Conservation (phyloP, 2,888 invertebrate species). For the Sinhomidia bicolor region DNA sequence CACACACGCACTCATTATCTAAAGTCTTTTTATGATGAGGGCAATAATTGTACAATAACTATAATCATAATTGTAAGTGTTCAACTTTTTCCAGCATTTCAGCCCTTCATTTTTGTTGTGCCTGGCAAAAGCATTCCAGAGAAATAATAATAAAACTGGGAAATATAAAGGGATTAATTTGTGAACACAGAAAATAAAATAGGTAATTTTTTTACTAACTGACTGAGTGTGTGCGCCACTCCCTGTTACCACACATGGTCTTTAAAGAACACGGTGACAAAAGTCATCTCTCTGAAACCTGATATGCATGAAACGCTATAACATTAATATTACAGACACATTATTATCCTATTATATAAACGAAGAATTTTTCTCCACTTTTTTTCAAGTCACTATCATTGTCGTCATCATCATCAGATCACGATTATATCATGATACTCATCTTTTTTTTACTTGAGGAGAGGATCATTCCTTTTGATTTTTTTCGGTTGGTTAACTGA, state of each 20-base stretch:
- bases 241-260: constrained; percentile 53
- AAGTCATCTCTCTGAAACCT: constrained; percentile 50
- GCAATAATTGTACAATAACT: constrained; percentile 33
- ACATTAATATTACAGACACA: constrained; percentile 1
- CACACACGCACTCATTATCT: not conserved
- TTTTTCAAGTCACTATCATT: not conserved
- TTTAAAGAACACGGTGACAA: constrained; percentile 57
- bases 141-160: not conserved
- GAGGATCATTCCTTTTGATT: not conserved
- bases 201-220: not conserved
- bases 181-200: not conserved
- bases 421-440: constrained; percentile 29
- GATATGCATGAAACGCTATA: constrained; percentile 37
- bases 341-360: constrained; percentile 8
- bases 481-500: constrained; percentile 18
- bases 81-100: constrained; percentile 49
- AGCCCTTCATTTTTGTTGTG: not conserved
- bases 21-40: constrained; percentile 28
- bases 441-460: not conserved
- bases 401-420: not conserved
- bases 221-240: constrained; percentile 43
- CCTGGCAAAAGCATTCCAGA: constrained; percentile 31
- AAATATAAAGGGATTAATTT: not conserved
- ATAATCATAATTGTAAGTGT: constrained; percentile 66
- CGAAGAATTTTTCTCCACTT: not conserved